A percentile compares a stretch with the other conserved stretches of the same genome.
Conservation (phyloP, 2,113 vertebrate genomes). For the Bambusicola thoracicus region DNA sequence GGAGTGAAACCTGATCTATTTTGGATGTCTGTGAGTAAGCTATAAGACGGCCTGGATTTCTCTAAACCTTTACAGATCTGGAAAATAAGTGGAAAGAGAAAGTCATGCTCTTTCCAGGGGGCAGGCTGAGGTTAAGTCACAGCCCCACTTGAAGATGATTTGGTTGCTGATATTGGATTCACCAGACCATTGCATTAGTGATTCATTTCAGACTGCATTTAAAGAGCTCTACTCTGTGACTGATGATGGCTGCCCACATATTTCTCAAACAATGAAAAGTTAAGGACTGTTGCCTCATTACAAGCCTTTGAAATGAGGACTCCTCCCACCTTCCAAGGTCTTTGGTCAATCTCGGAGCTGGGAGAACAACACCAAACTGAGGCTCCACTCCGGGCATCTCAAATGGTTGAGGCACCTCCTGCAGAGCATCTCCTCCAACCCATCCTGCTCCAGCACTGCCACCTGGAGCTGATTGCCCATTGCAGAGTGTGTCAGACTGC, state of each 20-base stretch:
- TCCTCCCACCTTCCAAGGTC: not conserved
- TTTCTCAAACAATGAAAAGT: accelerated
- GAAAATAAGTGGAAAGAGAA: not conserved
- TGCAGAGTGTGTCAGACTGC: not conserved
- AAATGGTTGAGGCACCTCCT: not conserved
- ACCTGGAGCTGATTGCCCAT: not conserved
- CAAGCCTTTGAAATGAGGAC: not conserved
- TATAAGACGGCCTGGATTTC: not conserved
- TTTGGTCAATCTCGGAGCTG: not conserved
- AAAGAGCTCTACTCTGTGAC: not conserved
- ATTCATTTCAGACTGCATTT: not conserved
- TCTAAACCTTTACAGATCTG: not conserved
- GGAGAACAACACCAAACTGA: not conserved
- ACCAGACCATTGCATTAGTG: not conserved
- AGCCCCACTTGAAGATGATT: not conserved
- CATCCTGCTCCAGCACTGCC: not conserved
- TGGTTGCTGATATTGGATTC: not conserved
- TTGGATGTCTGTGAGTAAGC: not conserved
- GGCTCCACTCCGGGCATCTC: accelerated
- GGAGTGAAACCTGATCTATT: not conserved
- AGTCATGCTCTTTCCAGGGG: not conserved
- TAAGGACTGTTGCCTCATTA: not conserved
- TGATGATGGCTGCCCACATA: not conserved
- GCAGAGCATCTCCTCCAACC: not conserved
- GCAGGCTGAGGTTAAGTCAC: not conserved